Evolutionary conservation across 1,140 invertebrate genomes (phyloP), one percentile per base, ranked within the genome.

Genomic region (Chymomyza costata): DNA sequence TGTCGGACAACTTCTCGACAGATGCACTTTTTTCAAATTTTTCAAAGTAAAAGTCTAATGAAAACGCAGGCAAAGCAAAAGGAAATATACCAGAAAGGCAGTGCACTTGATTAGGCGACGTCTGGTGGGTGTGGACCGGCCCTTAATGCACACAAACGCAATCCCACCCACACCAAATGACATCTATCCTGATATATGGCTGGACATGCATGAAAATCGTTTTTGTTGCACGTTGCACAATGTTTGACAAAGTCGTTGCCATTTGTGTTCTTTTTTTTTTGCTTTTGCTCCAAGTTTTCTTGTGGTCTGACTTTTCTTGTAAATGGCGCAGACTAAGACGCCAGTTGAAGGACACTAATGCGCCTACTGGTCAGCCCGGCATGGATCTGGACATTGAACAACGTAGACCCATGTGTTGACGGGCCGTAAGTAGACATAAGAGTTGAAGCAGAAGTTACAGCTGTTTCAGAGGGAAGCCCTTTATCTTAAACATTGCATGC

Each of bases 291-390:
- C 15, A 13, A n/a, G 21, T n/a, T 30, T 30, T 30, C 28, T 30
- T 30, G 28, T 64, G 59, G 39, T 35, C 53, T 48, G 43, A 19
- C 17, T 11, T 15, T 47, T 43, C 44, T 38, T 37, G 34, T 18
- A 19, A 11, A 38, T 31, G 39, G 43, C 37, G 50, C 39, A 46
- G 14, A 17, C 40, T 74, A 74, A 74, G 64, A 53, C 56, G 60
- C 11, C 56, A 54, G 37, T 65, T 80, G 68, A 80, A 35, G 38
- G 73, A 73, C 73, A 81, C 45, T 69, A 73, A 80, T 65, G 44
- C 60, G 45, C 40, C 49, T 37, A 58, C 25, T 15, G 15, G 18
- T 31, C 46, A 28, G 25, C 25, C 28, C 17, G 16, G n/a, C n/a
- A n/a, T n/a, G n/a, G n/a, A n/a, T n/a, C n/a, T n/a, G n/a, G n/a